Evolutionary conservation across 2,113 vertebrate genomes (phyloP).

Genomic region (Sphaerodactylus townsendi): DNA sequence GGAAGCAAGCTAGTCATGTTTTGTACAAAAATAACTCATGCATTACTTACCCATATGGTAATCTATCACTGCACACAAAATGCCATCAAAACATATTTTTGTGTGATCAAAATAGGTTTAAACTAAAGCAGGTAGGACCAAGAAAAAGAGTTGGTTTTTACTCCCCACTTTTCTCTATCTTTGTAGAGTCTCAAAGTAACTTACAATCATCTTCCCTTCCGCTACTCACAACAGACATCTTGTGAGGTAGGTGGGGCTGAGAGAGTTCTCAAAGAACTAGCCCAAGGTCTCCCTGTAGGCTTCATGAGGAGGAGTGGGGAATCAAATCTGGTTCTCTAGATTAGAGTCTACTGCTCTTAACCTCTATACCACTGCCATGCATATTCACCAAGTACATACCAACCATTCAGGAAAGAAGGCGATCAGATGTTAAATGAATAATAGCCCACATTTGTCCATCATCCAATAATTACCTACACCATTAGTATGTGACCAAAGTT

Average conservation of each 20-base stretch:
- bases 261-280: too few species aligned
- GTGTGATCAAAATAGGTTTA: background rate
- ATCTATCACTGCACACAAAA: background rate
- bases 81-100: background rate
- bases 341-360: too few species aligned
- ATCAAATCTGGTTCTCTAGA: too few species aligned
- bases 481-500: background rate
- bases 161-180: too few species aligned
- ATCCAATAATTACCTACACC: background rate
- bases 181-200: too few species aligned
- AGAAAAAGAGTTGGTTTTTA: too few species aligned
- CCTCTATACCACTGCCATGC: background rate
- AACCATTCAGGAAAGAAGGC: background rate
- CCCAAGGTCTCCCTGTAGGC: too few species aligned
- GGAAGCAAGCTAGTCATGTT: background rate
- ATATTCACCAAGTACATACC: background rate
- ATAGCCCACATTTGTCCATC: background rate
- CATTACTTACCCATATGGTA: background rate
- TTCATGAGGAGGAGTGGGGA: too few species aligned
- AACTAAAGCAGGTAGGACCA: too few species aligned
- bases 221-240: too few species aligned
- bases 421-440: background rate
- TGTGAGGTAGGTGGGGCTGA: too few species aligned
- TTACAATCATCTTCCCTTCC: too few species aligned
- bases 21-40: constrained; percentile 1